Base-by-base conservation (phyloP, 2,888 invertebrate species). In the Formica aserva region DNA sequence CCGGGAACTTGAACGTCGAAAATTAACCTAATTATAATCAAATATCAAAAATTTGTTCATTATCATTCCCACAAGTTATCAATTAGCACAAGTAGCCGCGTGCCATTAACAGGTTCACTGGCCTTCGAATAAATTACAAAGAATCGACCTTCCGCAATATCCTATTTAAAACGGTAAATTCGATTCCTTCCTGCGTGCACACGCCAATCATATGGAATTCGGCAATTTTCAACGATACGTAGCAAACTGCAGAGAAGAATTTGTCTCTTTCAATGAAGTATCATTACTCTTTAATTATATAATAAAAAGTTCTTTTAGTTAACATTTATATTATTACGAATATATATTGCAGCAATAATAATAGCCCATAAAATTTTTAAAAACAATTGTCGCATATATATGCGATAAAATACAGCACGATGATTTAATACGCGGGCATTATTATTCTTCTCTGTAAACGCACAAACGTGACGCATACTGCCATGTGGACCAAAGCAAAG, bases 161-260 rank as follows among this genome's bases (percentile, higher is more conserved):
- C 15, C 55, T 32, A 63, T 60, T 60, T 57, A 57, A 69, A 65
- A 48, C 48, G 41, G 11, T 35, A 35, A 22, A 48, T 48, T 65
- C 32, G 63, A 29, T 29, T 48, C 65, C 4, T 13, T 67, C 18
- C 4, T 15, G 13, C 11, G 9, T 4, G 26, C 11, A n/a, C 13
- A 52, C n/a, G 35, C 18, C 22, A 55, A 41, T 22, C 22, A 35
- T 71, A 45, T 60, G 78, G 5, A 57, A 74, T 48, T 22, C 67
- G 69, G 26, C 41, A 74, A 86, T 83, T 85, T 83, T 63, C 86
- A 86, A 84, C 86, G 82, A 87, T 78, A 87, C 74, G 65, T 86
- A 77, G 83, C 60, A 76, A 77, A 74, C 69, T 71, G 74, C n/a
- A 55, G 32, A 55, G 71, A 18, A 48, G 18, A 63, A 82, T 67